Percentiles rank a stretch among this genome's conserved stretches.
Conservation (phyloP, 1,140 invertebrate species). For the Cylas formicarius region DNA sequence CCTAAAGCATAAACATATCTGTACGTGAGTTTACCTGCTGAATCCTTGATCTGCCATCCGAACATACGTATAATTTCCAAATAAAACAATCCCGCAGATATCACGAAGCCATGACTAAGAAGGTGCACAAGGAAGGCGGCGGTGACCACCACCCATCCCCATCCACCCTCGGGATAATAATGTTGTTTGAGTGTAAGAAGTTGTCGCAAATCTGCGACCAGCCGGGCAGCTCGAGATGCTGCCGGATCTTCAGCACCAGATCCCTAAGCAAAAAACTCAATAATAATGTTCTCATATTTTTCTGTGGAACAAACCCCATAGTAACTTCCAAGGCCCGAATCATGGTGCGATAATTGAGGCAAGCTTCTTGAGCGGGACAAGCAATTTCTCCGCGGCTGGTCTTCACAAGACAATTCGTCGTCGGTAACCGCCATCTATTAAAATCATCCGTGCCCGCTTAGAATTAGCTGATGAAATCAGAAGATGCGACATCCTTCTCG, state of each 20-base stretch:
- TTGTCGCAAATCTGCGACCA: conserved; percentile 49
- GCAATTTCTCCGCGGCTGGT: conserved; percentile 29
- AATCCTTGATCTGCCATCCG: conserved; percentile 36
- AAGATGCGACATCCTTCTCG: too few relatives aligned
- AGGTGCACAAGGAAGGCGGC: conserved; percentile 55
- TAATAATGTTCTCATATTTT: neutral
- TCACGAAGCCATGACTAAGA: conserved; percentile 56
- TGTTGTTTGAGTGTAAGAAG: conserved; percentile 58
- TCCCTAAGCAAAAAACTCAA: conserved; percentile 19
- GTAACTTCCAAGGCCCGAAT: conserved; percentile 43
- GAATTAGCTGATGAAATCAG: too few relatives aligned
- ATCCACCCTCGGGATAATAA: conserved; percentile 68
- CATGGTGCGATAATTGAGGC: conserved; percentile 43
- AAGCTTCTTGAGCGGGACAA: conserved; percentile 42
- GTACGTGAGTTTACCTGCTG: conserved; percentile 15
- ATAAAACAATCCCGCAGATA: conserved; percentile 50
- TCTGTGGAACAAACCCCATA: conserved; percentile 39
- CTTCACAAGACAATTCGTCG: conserved; percentile 31
- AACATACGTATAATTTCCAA: conserved; percentile 48
- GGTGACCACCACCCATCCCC: conserved; percentile 62
- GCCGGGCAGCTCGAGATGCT: conserved; percentile 35
- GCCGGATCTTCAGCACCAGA: conserved; percentile 35
- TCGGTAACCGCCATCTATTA: conserved; percentile 24
- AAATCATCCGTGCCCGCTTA: too few relatives aligned
- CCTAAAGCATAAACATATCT: neutral